Percentiles rank a stretch among this genome's conserved stretches.
Evolutionary conservation across 2,888 invertebrate genomes (phyloP).

Genomic region (Apamea sordens): DNA sequence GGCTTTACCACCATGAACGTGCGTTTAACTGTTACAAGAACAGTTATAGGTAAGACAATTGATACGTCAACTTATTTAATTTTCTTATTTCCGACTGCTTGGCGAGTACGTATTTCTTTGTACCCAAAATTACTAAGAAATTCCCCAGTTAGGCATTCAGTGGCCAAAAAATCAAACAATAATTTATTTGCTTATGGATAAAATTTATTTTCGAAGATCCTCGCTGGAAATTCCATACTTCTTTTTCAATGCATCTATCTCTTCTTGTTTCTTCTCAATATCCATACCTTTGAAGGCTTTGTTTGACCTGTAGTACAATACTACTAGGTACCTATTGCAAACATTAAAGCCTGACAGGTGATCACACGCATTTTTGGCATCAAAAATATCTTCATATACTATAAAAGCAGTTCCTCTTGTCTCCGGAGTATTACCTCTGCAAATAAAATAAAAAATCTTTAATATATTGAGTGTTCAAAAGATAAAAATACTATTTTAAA

Average conservation of each 20-base stretch:
- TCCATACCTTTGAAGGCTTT: slow-evolving; percentile 99
- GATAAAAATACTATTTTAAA: not conserved
- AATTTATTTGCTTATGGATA: not conserved
- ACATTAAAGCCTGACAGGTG: slow-evolving; percentile 99
- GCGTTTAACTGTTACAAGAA: too few relatives aligned
- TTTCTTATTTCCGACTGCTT: too few relatives aligned
- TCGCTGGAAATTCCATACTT: slow-evolving; percentile 95
- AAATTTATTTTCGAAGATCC: slow-evolving; percentile 85
- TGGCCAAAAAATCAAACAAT: not conserved
- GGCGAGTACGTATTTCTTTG: not conserved
- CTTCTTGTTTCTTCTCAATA: slow-evolving; percentile 98
- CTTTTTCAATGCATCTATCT: slow-evolving; percentile 98
- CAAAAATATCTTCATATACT: slow-evolving; percentile 99
- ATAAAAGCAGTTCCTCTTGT: slow-evolving; percentile 99
- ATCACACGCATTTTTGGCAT: slow-evolving; percentile 99
- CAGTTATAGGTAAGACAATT: too few relatives aligned
- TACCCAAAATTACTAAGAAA: not conserved
- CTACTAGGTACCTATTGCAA: slow-evolving; percentile 99
- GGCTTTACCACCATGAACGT: too few relatives aligned
- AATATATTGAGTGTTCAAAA: not conserved
- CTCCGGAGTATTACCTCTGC: slow-evolving; percentile 98
- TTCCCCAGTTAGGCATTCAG: not conserved
- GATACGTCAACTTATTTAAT: too few relatives aligned
- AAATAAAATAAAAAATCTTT: slow-evolving; percentile 70
- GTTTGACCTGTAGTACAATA: slow-evolving; percentile 98